These are phyloP conservation scores for Stegostoma tigrinum DNA, from an alignment of 2,113 vertebrate species.

Conservation along the genomic window DNA sequence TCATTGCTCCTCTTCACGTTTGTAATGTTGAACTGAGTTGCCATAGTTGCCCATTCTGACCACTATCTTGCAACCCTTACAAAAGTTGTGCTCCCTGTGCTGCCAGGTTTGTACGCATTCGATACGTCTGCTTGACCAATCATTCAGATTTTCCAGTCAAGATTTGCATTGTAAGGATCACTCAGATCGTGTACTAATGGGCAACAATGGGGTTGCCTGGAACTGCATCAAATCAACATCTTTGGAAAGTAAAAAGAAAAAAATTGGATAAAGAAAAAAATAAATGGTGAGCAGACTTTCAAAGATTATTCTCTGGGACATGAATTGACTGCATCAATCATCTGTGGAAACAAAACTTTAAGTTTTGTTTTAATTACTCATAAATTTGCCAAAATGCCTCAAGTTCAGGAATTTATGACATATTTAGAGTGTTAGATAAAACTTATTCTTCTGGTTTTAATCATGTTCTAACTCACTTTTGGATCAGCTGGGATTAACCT, in stretches of 20 bases:
- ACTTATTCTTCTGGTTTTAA: background rate
- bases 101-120: background rate
- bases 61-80: background rate
- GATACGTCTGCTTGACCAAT: background rate
- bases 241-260: background rate
- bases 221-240: background rate
- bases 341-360: background rate
- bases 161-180: background rate
- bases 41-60: background rate
- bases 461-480: too few species aligned
- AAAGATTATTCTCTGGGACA: background rate
- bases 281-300: background rate
- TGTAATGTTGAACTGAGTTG: background rate
- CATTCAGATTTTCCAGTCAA: background rate
- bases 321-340: background rate
- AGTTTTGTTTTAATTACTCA: background rate
- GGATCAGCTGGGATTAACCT: too few species aligned
- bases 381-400: background rate
- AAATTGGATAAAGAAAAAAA: background rate
- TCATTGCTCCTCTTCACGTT: background rate
- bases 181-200: background rate
- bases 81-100: background rate
- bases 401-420: background rate
- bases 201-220: background rate
- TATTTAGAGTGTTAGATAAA: background rate